These are phyloP conservation scores for Drosophila tani DNA, from an alignment of 1,140 invertebrate genomes.

Conservation along the genomic window DNA sequence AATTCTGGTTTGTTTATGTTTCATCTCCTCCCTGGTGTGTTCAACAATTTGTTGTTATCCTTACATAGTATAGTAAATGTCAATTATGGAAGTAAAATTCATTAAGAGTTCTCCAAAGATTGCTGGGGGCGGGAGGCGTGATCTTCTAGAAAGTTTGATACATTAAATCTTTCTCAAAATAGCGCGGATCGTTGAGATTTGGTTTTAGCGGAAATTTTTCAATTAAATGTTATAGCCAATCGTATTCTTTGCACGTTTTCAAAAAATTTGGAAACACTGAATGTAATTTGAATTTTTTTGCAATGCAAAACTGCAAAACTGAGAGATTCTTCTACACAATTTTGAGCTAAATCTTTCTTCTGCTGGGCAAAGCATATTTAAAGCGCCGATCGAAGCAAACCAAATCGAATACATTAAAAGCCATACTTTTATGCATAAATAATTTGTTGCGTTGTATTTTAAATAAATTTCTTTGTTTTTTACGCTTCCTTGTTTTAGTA, in stretches of 20 bases:
- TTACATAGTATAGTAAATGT: conserved; percentile 67
- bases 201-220: background rate
- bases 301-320: too few relatives aligned
- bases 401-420: conserved; percentile 10
- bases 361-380: conserved; percentile 26
- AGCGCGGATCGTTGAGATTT: background rate
- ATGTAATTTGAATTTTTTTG: background rate
- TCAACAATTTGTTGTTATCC: conserved; percentile 54
- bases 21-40: conserved; percentile 9
- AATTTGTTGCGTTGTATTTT: conserved; percentile 62
- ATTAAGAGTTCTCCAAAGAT: conserved; percentile 55
- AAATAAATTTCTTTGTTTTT: conserved; percentile 53
- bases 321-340: background rate
- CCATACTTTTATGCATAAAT: conserved; percentile 69
- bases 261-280: background rate
- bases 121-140: conserved; percentile 1
- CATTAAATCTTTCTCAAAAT: conserved; percentile 11
- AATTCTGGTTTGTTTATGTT: conserved; percentile 50
- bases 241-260: too few relatives aligned
- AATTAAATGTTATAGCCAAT: too few relatives aligned
- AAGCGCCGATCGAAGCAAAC: conserved; percentile 48
- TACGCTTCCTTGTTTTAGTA: conserved; percentile 63
- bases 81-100: conserved; percentile 77
- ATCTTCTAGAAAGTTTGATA: conserved; percentile 27
- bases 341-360: conserved; percentile 5